Evolutionary conservation across 37 sponge, comb jelly and placozoan species (phyloP).

Genomic region (Aplysina aerophoba): DNA sequence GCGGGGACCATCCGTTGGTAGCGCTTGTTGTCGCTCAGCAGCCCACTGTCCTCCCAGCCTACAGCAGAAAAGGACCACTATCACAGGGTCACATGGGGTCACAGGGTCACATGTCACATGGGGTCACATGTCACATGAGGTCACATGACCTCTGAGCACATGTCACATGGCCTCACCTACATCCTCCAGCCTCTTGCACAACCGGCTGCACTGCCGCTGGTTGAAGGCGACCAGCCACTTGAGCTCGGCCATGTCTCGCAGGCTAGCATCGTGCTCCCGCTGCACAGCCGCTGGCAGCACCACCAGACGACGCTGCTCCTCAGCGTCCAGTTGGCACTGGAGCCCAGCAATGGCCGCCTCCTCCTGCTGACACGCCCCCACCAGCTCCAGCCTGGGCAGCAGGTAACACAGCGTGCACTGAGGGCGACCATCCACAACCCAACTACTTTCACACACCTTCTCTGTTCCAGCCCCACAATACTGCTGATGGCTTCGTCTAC

Average conservation of each 20-base stretch:
- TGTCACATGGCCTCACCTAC: not conserved
- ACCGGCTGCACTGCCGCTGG: not conserved
- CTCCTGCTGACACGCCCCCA: not conserved
- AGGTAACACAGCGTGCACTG: too few species aligned
- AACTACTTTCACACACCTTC: not conserved
- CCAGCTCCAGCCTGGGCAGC: too few species aligned
- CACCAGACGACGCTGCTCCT: slow-evolving; percentile 19
- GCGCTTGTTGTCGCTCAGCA: not conserved
- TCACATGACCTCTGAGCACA: too few species aligned
- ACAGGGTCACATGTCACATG: too few species aligned
- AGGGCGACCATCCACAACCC: too few species aligned
- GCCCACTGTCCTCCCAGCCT: not conserved
- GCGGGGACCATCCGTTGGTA: not conserved
- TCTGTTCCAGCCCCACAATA: not conserved
- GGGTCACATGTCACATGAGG: not conserved
- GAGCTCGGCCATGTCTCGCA: slow-evolving; percentile 60
- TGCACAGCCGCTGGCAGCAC: slow-evolving; percentile 23
- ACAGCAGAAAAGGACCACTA: too few species aligned
- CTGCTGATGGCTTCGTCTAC: not conserved
- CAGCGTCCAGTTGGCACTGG: not conserved
- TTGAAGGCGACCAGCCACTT: slow-evolving; percentile 55
- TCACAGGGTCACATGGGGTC: too few species aligned
- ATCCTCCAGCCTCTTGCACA: not conserved
- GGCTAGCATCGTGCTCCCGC: slow-evolving; percentile 63
- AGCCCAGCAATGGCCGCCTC: not conserved